Evolutionary conservation across 2,888 invertebrate genomes (phyloP), one percentile per base, ranked within the genome.

Genomic region (Cheilosia soror): DNA sequence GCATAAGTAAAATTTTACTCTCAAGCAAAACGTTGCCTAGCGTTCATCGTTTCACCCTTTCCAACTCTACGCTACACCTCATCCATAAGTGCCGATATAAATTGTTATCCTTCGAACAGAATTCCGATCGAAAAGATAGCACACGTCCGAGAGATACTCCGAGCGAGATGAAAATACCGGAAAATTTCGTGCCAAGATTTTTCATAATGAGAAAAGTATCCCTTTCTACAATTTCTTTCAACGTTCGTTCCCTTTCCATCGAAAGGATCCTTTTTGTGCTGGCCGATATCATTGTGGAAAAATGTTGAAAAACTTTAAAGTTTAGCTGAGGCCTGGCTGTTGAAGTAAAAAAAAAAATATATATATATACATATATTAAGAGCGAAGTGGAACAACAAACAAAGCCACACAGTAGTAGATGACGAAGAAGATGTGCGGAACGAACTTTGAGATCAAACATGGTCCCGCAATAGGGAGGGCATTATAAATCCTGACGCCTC

Each of bases 101-200:
- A 85, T 81, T 85, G 81, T 81, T 81, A 81, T 77, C 81, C 81
- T 72, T 81, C 72, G 57, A 72, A 68, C 20, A 60, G 60, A 40
- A 75, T 55, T 66, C 55, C 13, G 76, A 76, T 76, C 76, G 71
- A 73, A 58, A 65, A 65, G 79, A 85, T 85, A 85, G 81, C 71
- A 76, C 76, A 85, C 81, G 85, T 85, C 68, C 72, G 57, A 76
- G 57, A 76, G 55, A 71, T 60, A 73, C 57, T 63, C 69, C 79
- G 51, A 13, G 25, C 53, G 31, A 66, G 72, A 85, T 81, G 85
- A 86, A 86, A 86, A 82, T 78, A 78, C 82, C 82, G 82, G 78
- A 78, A 82, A 78, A 86, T 69, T 77, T 65, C 77, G 77, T 86
- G 86, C 86, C 86, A 86, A 86, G 77, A 78, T 82, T 86, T 82